Conservation (phyloP, 1,140 invertebrate species). For the Drosophila seguyi region DNA sequence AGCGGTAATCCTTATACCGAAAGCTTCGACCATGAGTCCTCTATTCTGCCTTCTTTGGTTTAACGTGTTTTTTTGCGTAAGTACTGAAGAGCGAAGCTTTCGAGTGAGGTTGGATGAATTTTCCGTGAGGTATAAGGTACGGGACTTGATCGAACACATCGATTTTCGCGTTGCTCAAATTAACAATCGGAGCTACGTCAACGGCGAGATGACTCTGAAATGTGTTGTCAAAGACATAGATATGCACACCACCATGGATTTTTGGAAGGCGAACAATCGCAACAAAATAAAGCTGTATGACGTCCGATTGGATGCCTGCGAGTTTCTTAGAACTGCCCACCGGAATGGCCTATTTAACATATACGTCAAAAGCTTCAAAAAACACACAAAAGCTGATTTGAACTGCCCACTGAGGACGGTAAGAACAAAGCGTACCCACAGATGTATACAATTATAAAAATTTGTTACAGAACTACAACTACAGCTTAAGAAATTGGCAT, state of each 20-base stretch:
- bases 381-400: conserved; percentile 18
- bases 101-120: conserved; percentile 41
- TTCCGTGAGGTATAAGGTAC: conserved; percentile 6
- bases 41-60: conserved; percentile 17
- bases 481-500: conserved; percentile 44
- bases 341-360: conserved; percentile 44
- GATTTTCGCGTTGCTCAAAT: conserved; percentile 19
- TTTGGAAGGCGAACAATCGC: conserved; percentile 15
- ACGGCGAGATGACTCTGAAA: conserved; percentile 14
- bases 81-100: conserved; percentile 28
- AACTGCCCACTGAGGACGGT: conserved; percentile 42
- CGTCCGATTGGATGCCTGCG: conserved; percentile 35
- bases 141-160: conserved; percentile 10
- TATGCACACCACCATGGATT: conserved; percentile 34
- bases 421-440: not conserved
- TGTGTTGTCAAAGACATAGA: conserved; percentile 13
- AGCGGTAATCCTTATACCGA: conserved; percentile 5
- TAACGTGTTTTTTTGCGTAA: not conserved
- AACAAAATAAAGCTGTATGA: conserved; percentile 42
- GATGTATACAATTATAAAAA: not conserved
- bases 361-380: conserved; percentile 31
- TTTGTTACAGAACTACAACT: conserved; percentile 42
- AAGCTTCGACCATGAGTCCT: conserved; percentile 13
- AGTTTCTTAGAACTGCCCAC: conserved; percentile 36
- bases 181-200: conserved; percentile 28